Percentiles rank a stretch among this genome's conserved stretches.
These are phyloP conservation scores for Embidobia sp. DNA, from an alignment of 2,888 invertebrate genomes.

Conservation along the genomic window DNA sequence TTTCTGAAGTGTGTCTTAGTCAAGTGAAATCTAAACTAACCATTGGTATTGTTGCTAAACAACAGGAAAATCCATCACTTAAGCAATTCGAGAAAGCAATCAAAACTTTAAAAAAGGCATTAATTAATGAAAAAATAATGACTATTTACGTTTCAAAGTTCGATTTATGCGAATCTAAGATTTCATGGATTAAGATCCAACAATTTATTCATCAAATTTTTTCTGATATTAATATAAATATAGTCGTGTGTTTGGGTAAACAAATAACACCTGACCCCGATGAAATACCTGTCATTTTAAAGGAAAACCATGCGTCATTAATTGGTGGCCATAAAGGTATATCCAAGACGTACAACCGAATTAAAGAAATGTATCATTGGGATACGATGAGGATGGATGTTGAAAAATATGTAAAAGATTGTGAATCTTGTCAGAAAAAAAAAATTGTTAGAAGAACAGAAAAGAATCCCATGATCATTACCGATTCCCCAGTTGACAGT, in stretches of 20 bases:
- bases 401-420: conserved; percentile 36
- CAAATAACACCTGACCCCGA: conserved; percentile 2
- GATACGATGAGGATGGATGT: conserved; percentile 52
- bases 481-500: neutral
- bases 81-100: neutral
- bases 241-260: conserved; percentile 29
- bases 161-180: no score
- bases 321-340: conserved; percentile 66
- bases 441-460: neutral
- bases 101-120: neutral
- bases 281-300: conserved; percentile 27
- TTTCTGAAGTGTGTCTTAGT: neutral
- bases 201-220: no score
- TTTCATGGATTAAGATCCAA: no score
- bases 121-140: no score
- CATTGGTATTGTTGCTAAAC: neutral
- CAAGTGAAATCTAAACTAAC: neutral
- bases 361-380: conserved; percentile 60
- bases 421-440: conserved; percentile 7
- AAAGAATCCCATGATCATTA: conserved; percentile 14
- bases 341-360: conserved; percentile 52
- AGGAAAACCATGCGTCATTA: conserved; percentile 49
- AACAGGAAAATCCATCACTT: neutral
- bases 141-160: no score
- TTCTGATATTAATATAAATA: neutral